Evolutionary conservation across 2,113 vertebrate genomes (phyloP), one percentile per base, ranked within the genome.

Genomic region (Abramis brama): DNA sequence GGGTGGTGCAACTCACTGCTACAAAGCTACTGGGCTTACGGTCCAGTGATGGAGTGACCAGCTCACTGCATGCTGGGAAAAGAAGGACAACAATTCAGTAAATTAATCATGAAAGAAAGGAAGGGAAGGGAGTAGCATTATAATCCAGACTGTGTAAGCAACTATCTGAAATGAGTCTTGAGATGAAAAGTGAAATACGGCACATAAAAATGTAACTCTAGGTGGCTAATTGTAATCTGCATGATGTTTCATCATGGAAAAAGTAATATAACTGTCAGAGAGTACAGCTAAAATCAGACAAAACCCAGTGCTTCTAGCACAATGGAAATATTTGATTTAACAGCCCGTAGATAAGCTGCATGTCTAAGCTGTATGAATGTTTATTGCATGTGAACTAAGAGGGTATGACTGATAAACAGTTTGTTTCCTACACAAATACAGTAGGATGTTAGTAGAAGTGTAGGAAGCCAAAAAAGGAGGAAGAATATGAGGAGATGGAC

Each of bases 1-100:
- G 98, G 12, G 98, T 99, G 80, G 98, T 99, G 87, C 98, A 98
- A 89, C 98, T 99, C 92, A 99, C 95, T 17, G 98, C 96, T 79
- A 99, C 98, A 91, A 99, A 99, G 94, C 97, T 98, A 94, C 96
- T 98, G 85, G 98, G 98, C 90, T 99, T 99, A 60, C 97, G 96
- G 88, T 99, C 98, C 94, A 97, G 90, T 2, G 98, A 96, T 0
- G 97, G 97, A 47, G 98, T 97, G 9, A 97, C 93, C 89, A 99
- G 93, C 91, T 99, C 98, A 90, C 98, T 99, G 94, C 98, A 99
- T 91, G 97, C 98, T 99, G 91, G 5, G 78, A 27, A 36, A 57
- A 57, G 1, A 85, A 57, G 1, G 11, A 64, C 9, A n/a, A n/a
- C 12, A 47, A 66, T 36, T 83, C 30, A 74, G 33, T 30, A 43